Evolutionary conservation across 2,888 invertebrate genomes (phyloP), one percentile per base, ranked within the genome.

Genomic region (Hanleya hanleyi): DNA sequence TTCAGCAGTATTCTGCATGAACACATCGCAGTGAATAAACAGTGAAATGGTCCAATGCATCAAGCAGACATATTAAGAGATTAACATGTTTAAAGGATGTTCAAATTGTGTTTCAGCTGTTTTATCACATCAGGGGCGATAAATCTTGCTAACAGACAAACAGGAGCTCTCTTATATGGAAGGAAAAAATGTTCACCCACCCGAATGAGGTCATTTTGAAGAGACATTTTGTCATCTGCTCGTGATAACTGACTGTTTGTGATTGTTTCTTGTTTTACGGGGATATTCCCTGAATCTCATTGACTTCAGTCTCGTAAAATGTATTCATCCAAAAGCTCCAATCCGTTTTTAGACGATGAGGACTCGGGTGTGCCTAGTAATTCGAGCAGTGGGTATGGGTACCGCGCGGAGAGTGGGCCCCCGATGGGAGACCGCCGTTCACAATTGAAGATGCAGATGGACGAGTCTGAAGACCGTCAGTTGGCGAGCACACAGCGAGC

Each of bases 401-500:
- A 38, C 1, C 41, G 67, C n/a, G n/a, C n/a, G n/a, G 35, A 47
- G 22, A 47, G 37, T 37, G 71, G 75, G 6, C 81, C 78, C 32
- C 79, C 79, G 1, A 70, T 66, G 49, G 80, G 81, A 33, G 79
- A 83, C 62, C 75, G 81, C 57, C 73, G 82, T 29, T 70, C 77
- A 67, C 81, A 83, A 49, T 72, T 86, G 67, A 71, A 76, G 70
- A 77, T 78, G 65, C 71, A 79, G 64, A 82, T 85, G 9, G 77
- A 80, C 6, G 84, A 80, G 12, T 86, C 87, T 1, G 86, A 87
- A 71, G 75, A 83, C 18, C 74, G 86, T 36, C 88, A 88, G 70
- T 80, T 92, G 18, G 91, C 90, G 67, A 88, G 89, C 66, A 91
- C 91, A 15, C 86, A 89, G 75, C 78, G 91, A 70, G 89, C 90